These are phyloP conservation scores for Mormoops blainvillei DNA, from an alignment of 2,113 vertebrate genomes.

Conservation along the genomic window DNA sequence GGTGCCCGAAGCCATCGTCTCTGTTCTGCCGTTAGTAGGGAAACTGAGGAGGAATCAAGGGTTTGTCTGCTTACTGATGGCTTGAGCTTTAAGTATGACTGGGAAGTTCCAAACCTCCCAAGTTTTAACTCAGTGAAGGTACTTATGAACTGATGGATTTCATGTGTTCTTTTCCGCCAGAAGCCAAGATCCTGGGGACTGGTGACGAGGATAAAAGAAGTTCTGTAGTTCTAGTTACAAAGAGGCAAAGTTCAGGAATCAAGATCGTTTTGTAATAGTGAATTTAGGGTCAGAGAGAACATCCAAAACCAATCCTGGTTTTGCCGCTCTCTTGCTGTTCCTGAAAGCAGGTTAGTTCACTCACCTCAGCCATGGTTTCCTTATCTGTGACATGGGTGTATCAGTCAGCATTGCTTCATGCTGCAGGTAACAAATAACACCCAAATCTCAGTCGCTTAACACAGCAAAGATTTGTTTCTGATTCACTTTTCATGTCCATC, in stretches of 20 bases:
- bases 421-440: background rate
- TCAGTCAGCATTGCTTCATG: background rate
- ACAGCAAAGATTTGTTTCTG: background rate
- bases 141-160: background rate
- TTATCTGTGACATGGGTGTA: background rate
- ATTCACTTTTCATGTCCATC: background rate
- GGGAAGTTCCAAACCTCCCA: background rate
- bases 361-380: background rate
- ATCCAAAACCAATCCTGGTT: background rate
- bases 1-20: background rate
- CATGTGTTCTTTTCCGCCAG: background rate
- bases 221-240: background rate
- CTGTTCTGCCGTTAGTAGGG: background rate
- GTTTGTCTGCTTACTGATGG: background rate
- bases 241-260: background rate
- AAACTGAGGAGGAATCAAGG: background rate
- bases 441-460: background rate
- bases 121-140: background rate
- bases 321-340: background rate
- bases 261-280: background rate
- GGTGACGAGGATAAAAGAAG: background rate
- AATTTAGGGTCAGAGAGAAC: background rate
- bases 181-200: background rate
- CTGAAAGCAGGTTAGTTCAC: background rate
- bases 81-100: background rate